Evolutionary conservation across 1,140 invertebrate genomes (phyloP).

Genomic region (Cotesia glomerata): DNA sequence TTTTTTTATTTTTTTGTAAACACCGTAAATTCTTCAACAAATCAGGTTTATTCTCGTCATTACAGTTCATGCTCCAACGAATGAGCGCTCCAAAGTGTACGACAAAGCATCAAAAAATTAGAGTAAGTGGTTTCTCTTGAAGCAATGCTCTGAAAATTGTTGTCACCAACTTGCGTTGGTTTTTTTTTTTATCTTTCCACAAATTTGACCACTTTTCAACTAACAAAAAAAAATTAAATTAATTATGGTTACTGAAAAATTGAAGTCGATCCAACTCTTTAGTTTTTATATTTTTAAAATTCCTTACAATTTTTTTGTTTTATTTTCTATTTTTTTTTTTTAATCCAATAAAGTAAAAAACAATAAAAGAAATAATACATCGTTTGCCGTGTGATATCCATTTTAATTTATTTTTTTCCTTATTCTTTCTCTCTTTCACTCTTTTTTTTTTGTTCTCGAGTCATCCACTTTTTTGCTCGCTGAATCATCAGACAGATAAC

Average conservation of each 20-base stretch:
- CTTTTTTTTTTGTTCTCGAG: constrained; percentile 1
- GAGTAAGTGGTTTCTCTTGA: constrained; percentile 76
- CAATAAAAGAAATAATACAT: background rate
- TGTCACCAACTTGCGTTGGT: constrained; percentile 37
- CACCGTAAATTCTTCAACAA: constrained; percentile 29
- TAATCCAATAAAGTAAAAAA: background rate
- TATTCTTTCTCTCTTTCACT: constrained; percentile 15
- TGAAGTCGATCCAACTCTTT: no score
- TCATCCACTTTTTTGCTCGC: constrained; percentile 13
- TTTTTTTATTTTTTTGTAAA: background rate
- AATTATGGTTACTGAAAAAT: background rate
- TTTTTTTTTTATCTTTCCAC: constrained; percentile 12
- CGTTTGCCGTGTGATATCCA: background rate
- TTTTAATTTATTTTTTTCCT: constrained; percentile 10
- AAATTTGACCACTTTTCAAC: constrained; percentile 7
- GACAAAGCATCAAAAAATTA: constrained; percentile 85
- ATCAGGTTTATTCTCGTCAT: constrained; percentile 59
- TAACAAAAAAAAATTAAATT: background rate
- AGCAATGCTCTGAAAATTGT: constrained; percentile 47
- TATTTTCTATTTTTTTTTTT: no score
- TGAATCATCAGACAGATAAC: constrained; percentile 36
- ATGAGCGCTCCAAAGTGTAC: constrained; percentile 83
- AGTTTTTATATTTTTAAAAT: background rate
- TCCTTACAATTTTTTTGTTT: background rate
- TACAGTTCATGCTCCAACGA: constrained; percentile 88